A percentile compares a stretch with the other conserved stretches of the same genome.
phyloP scores from a whole-genome alignment of 1,140 invertebrate species.

The Saccostrea cuccullata region DNA sequence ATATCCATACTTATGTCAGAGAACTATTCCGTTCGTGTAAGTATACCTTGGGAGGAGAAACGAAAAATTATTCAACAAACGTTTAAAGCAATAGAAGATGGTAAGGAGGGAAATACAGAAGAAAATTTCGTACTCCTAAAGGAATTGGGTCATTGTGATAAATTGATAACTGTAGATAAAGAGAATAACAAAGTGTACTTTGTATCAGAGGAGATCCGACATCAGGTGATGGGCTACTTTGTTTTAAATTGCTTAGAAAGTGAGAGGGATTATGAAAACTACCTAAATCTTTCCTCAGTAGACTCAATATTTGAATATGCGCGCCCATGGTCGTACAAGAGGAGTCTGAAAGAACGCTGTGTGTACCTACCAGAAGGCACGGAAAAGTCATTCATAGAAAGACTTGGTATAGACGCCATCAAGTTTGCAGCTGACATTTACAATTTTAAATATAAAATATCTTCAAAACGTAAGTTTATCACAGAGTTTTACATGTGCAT shows the following conservation, averaged over 20 bases:
- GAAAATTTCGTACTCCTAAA: not conserved
- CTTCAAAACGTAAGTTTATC: too few species aligned
- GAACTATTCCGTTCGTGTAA: not conserved
- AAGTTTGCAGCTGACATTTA: too few species aligned
- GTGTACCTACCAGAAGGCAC: not conserved
- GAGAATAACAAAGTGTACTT: not conserved
- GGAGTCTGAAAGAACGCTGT: not conserved
- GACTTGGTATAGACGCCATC: not conserved
- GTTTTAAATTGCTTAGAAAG: not conserved
- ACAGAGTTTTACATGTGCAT: too few species aligned
- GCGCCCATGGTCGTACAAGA: not conserved
- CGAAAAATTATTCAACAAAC: not conserved
- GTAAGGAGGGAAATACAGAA: not conserved
- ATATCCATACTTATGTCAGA: not conserved
- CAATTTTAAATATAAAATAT: too few species aligned
- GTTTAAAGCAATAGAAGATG: not conserved
- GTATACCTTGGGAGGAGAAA: not conserved
- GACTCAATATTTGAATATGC: not conserved
- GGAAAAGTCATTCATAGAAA: not conserved
- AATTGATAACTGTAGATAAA: not conserved
- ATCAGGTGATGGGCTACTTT: not conserved
- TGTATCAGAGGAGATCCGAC: not conserved
- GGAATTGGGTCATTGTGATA: not conserved
- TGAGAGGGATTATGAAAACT: not conserved
- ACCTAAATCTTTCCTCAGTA: not conserved